Conservation (phyloP, 2,113 vertebrate species). For the Dipodomys stephensi region DNA sequence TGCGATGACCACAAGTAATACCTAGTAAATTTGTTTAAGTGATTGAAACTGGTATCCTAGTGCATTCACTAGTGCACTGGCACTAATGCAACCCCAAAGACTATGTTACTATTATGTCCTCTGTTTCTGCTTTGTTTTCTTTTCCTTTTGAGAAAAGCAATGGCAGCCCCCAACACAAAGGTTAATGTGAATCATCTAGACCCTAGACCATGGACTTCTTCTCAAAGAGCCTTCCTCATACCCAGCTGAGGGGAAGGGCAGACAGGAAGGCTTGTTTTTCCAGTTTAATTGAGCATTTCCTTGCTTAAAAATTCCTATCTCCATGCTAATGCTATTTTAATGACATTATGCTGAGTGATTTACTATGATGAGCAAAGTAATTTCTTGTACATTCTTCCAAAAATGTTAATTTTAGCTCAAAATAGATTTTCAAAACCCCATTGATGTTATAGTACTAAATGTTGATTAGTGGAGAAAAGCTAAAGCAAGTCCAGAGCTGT, state of each 20-base stretch:
- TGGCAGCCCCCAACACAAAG: neutral
- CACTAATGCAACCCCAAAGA: conserved; percentile 27
- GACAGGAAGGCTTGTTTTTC: neutral
- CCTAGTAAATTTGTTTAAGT: conserved; percentile 18
- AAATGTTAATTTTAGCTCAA: conserved; percentile 71
- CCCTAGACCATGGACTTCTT: conserved; percentile 27
- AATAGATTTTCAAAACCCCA: conserved; percentile 60
- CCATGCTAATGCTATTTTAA: conserved; percentile 77
- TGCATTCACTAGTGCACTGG: neutral
- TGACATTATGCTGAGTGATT: conserved; percentile 64
- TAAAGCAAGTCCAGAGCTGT: neutral
- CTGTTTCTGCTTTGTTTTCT: conserved; percentile 17
- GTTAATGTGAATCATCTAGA: conserved; percentile 1
- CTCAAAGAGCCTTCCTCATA: neutral
- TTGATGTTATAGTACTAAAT: conserved; percentile 50
- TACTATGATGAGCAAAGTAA: conserved; percentile 78
- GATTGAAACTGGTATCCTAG: neutral
- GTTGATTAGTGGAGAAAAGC: neutral
- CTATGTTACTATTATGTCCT: conserved; percentile 5
- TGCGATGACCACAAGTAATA: neutral
- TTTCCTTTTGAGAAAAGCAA: neutral
- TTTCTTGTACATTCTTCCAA: conserved; percentile 76
- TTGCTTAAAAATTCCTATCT: conserved; percentile 43
- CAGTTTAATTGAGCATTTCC: conserved; percentile 60
- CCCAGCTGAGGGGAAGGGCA: neutral